Conservation (phyloP, 92 coral and sea anemone genomes). For the Anthopleura xanthogrammica region DNA sequence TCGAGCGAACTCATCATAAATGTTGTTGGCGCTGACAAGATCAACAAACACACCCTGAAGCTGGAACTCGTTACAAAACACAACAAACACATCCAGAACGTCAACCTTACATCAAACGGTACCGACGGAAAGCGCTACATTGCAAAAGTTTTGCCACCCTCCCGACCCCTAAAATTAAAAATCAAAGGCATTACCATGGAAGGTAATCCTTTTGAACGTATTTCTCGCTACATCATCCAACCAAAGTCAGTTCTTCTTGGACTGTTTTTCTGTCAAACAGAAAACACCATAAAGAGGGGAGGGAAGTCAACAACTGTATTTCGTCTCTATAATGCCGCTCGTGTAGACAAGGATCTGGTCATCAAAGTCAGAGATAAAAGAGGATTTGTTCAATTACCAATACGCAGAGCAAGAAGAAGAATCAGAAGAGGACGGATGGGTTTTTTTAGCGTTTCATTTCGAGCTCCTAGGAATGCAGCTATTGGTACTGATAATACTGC, state of each 20-base stretch:
- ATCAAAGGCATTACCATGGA: constrained; percentile 66
- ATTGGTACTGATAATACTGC: constrained; percentile 39
- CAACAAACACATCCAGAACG: constrained; percentile 53
- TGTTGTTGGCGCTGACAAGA: constrained; percentile 69
- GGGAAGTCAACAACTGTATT: constrained; percentile 37
- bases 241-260: constrained; percentile 66
- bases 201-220: constrained; percentile 62
- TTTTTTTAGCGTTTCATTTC: constrained; percentile 51
- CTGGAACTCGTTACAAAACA: constrained; percentile 64
- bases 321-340: constrained; percentile 38
- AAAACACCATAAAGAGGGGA: constrained; percentile 63
- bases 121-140: constrained; percentile 49
- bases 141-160: constrained; percentile 53
- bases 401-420: constrained; percentile 27
- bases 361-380: constrained; percentile 41
- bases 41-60: constrained; percentile 42
- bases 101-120: constrained; percentile 49
- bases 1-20: constrained; percentile 55
- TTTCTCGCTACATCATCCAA: constrained; percentile 56
- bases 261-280: constrained; percentile 45
- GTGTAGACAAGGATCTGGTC: not conserved
- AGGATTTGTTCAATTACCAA: constrained; percentile 29
- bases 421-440: constrained; percentile 49
- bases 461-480: constrained; percentile 44
- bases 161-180: constrained; percentile 58